These are phyloP conservation scores for Geotrupes spiniger DNA, from an alignment of 2,888 invertebrate species.

Conservation along the genomic window DNA sequence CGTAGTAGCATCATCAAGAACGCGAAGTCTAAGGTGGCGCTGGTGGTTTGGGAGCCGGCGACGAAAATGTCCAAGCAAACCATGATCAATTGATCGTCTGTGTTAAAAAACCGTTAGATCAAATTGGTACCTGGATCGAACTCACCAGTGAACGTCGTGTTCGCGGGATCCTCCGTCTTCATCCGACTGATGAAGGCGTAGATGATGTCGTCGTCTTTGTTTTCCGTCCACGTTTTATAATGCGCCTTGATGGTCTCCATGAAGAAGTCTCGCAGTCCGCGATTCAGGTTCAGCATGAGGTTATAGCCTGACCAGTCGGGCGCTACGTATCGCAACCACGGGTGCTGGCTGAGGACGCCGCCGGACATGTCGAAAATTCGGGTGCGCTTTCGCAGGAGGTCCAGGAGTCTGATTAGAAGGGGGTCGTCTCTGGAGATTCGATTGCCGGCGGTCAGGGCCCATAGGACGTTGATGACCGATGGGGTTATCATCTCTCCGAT, in stretches of 20 bases:
- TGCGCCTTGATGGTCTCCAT: slow-evolving; percentile 59
- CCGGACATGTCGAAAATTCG: slow-evolving; percentile 52
- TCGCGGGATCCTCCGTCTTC: slow-evolving; percentile 41
- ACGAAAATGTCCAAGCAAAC: slow-evolving; percentile 66
- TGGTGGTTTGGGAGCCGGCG: slow-evolving; percentile 64
- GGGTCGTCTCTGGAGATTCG: slow-evolving; percentile 51
- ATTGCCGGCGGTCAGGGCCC: slow-evolving; percentile 57
- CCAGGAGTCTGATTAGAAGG: slow-evolving; percentile 49
- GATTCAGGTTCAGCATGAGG: slow-evolving; percentile 56
- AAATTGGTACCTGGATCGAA: no score
- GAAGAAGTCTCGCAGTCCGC: slow-evolving; percentile 55
- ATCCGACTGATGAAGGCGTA: slow-evolving; percentile 63
- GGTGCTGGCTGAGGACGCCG: slow-evolving; percentile 53
- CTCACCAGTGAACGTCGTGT: slow-evolving; percentile 50
- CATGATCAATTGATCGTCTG: slow-evolving; percentile 63
- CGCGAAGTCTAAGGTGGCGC: slow-evolving; percentile 60
- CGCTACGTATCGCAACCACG: slow-evolving; percentile 62
- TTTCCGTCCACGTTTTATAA: slow-evolving; percentile 49
- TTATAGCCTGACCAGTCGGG: slow-evolving; percentile 62
- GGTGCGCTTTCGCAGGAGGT: slow-evolving; percentile 52
- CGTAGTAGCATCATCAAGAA: slow-evolving; percentile 59
- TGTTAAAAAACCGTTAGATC: slow-evolving; percentile 12
- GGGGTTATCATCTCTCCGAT: slow-evolving; percentile 51
- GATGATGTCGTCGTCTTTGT: slow-evolving; percentile 58
- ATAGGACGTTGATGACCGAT: slow-evolving; percentile 63